Evolutionary conservation across 2,113 vertebrate genomes (phyloP), one percentile per base, ranked within the genome.

Genomic region (Myrmophylax atrothorax): DNA sequence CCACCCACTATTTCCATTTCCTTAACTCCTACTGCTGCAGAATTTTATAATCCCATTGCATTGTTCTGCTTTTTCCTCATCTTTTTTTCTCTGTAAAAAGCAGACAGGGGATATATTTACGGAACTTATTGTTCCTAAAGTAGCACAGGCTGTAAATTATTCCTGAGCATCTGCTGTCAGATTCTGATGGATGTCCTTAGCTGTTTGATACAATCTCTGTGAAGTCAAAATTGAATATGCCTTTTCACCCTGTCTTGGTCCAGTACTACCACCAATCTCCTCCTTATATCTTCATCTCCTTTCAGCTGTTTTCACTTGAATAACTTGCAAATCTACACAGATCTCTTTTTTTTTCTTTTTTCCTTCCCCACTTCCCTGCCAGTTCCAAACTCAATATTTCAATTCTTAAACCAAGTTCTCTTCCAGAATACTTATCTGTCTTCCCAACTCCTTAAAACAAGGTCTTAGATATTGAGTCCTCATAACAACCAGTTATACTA

Each of bases 101-200:
- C 33, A 84, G 76, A 52, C 5, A 66, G 56, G 16, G 33, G 20
- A 62, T 86, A 56, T 81, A 89, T 83, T 93, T 93, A 62, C 67
- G 70, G 63, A 90, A 88, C 37, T 74, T 59, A n/a, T 81, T 94
- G 52, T 92, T 93, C 85, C 66, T 83, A 42, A 93, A 79, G 53
- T 73, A 69, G 18, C 2, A 14, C 29, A 89, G 53, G 40, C 77
- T 91, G 47, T 81, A 87, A 91, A 59, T 93, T 95, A 90, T 94
- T 83, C 58, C 63, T 85, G 53, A 88, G 46, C 31, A 77, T 80
- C 84, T 94, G 73, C 46, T 85, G 18, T 88, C 70, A 69, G 49
- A 80, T 88, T 76, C 85, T 93, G 79, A 92, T 72, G 53, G 55
- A 92, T 88, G 31, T 69, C 70, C n/a, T 90, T 49, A 85, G 47